Evolutionary conservation across 2,113 vertebrate species (phyloP).

Genomic region (Macrotus californicus): DNA sequence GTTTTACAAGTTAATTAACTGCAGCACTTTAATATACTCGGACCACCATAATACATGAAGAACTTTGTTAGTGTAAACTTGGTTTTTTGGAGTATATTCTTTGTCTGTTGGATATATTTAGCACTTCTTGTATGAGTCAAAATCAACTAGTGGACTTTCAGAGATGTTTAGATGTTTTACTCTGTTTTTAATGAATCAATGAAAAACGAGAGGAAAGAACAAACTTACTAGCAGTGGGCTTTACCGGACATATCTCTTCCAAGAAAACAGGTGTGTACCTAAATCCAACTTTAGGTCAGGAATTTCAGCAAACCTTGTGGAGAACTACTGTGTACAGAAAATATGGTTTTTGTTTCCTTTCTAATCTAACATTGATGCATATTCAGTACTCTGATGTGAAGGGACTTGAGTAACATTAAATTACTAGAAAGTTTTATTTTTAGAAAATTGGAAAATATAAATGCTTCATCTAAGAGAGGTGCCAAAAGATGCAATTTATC

Average conservation of each 20-base stretch:
- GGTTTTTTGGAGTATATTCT: neutral
- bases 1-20: neutral
- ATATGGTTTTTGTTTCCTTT: neutral
- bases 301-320: neutral
- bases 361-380: neutral
- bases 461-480: neutral
- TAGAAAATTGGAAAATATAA: neutral
- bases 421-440: neutral
- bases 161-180: neutral
- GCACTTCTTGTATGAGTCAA: neutral
- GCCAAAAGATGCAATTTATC: neutral
- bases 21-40: neutral
- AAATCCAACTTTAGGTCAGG: neutral
- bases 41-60: neutral
- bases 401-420: neutral
- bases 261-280: neutral
- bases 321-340: neutral
- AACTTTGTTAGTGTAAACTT: neutral
- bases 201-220: neutral
- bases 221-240: neutral
- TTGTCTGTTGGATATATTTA: neutral
- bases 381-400: neutral
- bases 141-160: neutral
- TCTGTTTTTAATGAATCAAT: neutral
- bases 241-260: neutral